Base-by-base conservation (phyloP, 2,888 invertebrate species). In the Antheraea assamensis region DNA sequence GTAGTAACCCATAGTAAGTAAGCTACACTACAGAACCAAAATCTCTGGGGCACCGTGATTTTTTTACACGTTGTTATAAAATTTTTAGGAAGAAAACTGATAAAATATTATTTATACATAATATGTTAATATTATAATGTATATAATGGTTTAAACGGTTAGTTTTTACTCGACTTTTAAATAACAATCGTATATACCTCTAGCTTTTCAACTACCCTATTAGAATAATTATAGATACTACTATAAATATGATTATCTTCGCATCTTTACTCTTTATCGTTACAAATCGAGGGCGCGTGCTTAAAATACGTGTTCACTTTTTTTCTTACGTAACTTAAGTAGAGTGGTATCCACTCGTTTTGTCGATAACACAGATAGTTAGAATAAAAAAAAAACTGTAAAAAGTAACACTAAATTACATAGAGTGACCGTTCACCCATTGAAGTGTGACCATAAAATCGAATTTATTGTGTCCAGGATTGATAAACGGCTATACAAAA, bases 381-480 rank as follows among this genome's bases (percentile, higher is more conserved):
- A 52, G 35, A n/a, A 21, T n/a, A 70, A 72, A 49, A 17, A 66
- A 72, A 15, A 19, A 10, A n/a, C 17, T 64, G 58, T 24, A 35
- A 68, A 68, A 35, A 68, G 68, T 68, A 68, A 30, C 42, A 66
- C 30, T 66, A 24, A 49, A 49, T 66, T 19, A 42, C 47, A 21
- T n/a, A 24, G 19, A 64, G 30, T 88, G 87, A 83, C 87, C 87
- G 86, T 84, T 85, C 78, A 81, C 77, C 84, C 83, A 85, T 88
- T 88, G 80, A 84, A 83, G 81, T 78, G 78, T 80, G 85, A 88
- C 81, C 87, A 92, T 93, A 93, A 93, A 94, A 91, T 77, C 79
- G 78, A 88, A 94, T 94, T 94, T 94, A 94, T 93, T 84, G 83
- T 83, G 88, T 88, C 88, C 89, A 89, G 87, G 86, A 85, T 77